Evolutionary conservation across 2,113 vertebrate genomes (phyloP).

Genomic region (Cairina moschata): DNA sequence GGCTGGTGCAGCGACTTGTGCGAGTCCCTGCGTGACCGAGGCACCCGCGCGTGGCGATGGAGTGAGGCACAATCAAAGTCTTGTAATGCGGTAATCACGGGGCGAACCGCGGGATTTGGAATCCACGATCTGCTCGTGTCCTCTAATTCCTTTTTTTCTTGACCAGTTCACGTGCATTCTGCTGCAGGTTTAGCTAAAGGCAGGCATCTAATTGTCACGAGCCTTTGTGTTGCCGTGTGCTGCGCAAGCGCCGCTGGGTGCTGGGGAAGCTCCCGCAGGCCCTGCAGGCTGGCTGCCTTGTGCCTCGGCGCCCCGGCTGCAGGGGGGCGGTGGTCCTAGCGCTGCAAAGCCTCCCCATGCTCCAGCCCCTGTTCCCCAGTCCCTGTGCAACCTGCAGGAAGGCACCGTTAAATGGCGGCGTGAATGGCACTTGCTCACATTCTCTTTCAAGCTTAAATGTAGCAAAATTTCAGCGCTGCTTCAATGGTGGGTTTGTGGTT

Average conservation of each 20-base stretch:
- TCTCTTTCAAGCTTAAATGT: neutral
- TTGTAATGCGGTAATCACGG: fast-evolving
- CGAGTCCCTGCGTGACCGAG: fast-evolving
- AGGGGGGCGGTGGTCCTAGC: neutral
- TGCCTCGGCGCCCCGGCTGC: neutral
- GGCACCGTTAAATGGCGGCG: fast-evolving
- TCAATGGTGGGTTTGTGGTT: neutral
- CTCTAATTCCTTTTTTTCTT: neutral
- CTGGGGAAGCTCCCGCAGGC: neutral
- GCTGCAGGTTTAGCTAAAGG: neutral
- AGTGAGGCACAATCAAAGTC: fast-evolving
- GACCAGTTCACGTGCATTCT: neutral
- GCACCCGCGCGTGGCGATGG: neutral
- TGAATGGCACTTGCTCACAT: neutral
- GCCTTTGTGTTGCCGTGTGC: too few species aligned
- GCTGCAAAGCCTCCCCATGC: neutral
- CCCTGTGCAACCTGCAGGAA: neutral
- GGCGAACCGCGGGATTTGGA: neutral
- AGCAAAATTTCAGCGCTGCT: neutral
- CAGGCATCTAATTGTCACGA: neutral
- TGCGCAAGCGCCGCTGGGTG: neutral
- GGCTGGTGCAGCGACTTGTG: neutral
- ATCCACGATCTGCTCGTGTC: neutral
- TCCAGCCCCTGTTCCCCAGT: neutral
- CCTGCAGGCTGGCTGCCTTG: neutral